Conservation (phyloP, 2,888 invertebrate genomes). For the Athripsodes cinereus region DNA sequence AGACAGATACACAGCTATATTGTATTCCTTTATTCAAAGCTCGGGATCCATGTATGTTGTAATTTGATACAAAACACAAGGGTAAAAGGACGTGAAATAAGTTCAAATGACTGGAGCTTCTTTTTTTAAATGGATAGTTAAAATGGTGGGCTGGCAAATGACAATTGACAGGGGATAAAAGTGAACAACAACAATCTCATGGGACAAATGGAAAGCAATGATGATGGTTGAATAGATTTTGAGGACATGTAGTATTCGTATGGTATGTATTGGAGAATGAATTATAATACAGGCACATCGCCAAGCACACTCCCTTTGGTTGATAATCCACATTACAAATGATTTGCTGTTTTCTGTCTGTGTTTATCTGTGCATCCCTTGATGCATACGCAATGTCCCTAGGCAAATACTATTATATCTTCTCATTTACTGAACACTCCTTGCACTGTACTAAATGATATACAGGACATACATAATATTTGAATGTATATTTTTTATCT, state of each 20-base stretch:
- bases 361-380: slow-evolving; percentile 2
- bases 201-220: slow-evolving; percentile 9
- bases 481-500: no score
- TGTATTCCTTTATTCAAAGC: no score
- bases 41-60: slow-evolving; percentile 5
- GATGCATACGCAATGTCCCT: slow-evolving; percentile 1
- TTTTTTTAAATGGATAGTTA: not conserved
- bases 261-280: no score
- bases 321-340: slow-evolving; percentile 18
- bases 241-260: slow-evolving; percentile 10
- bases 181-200: slow-evolving; percentile 19
- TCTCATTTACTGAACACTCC: no score
- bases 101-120: slow-evolving; percentile 13
- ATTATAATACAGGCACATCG: slow-evolving; percentile 17
- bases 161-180: slow-evolving; percentile 17
- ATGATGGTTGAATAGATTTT: slow-evolving; percentile 4
- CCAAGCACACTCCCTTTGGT: slow-evolving; percentile 17
- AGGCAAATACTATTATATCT: not conserved
- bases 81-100: slow-evolving; percentile 19
- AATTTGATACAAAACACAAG: slow-evolving; percentile 19
- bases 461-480: no score
- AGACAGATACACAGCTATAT: no score
- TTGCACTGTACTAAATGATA: no score
- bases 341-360: slow-evolving; percentile 8
- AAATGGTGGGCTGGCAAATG: slow-evolving; percentile 12